phyloP scores from a whole-genome alignment of 2,113 vertebrate species.

The Paradoxurus hermaphroditus region DNA sequence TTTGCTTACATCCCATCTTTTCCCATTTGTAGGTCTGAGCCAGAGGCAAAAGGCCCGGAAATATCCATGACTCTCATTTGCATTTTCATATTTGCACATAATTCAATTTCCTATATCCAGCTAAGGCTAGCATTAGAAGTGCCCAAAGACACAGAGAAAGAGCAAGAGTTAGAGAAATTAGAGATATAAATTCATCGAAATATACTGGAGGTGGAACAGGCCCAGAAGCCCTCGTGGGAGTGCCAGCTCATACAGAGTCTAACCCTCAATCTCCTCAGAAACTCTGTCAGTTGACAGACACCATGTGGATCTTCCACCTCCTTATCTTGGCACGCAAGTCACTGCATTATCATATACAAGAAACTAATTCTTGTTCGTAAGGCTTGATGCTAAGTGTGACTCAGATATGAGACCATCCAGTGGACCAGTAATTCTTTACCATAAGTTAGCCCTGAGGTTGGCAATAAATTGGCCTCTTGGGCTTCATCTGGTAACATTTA shows the following conservation, averaged over 20 bases:
- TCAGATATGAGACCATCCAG: neutral
- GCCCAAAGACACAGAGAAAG: constrained; percentile 35
- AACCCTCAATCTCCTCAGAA: neutral
- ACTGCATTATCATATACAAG: neutral
- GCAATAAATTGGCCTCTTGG: neutral
- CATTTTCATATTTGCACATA: constrained; percentile 51
- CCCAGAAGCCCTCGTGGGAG: neutral
- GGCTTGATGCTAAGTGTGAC: neutral
- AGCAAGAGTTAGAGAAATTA: constrained; percentile 23
- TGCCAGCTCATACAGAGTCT: neutral
- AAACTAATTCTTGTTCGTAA: neutral
- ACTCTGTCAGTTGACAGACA: neutral
- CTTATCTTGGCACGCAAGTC: neutral
- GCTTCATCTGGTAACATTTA: neutral
- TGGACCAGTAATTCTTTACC: neutral
- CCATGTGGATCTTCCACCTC: neutral
- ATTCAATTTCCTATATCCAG: constrained; percentile 42
- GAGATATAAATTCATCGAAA: constrained; percentile 13
- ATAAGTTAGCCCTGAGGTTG: neutral
- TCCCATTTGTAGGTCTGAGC: neutral
- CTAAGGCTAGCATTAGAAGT: neutral
- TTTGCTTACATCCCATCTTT: neutral
- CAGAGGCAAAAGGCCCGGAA: constrained; percentile 19
- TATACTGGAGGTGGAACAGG: neutral
- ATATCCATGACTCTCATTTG: constrained; percentile 33